Percentiles rank a stretch among this genome's conserved stretches.
Conservation (phyloP, 2,113 vertebrate genomes). For the Mirza zaza region DNA sequence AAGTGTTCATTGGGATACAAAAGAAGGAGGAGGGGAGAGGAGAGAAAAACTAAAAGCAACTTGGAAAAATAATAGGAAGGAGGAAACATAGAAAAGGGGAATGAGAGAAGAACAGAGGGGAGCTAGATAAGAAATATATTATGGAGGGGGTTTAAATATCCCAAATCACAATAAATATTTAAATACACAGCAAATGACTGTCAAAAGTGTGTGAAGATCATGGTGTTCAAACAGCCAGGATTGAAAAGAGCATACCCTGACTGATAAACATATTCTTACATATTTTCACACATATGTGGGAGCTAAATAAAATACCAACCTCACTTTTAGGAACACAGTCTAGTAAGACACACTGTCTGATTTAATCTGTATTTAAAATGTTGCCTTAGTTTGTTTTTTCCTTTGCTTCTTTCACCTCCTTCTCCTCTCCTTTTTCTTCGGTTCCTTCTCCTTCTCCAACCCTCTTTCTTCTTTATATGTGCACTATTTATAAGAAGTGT, state of each 20-base stretch:
- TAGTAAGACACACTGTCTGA: neutral
- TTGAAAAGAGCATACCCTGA: neutral
- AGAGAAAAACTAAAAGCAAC: neutral
- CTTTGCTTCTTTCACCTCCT: neutral
- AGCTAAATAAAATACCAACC: neutral
- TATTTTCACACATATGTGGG: neutral
- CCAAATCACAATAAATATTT: neutral
- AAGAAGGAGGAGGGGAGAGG: too few relatives aligned
- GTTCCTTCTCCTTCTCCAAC: accelerated
- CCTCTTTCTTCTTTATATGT: neutral
- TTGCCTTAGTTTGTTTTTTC: neutral
- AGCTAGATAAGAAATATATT: accelerated
- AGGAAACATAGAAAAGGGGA: neutral
- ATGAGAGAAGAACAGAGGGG: neutral
- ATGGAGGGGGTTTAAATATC: neutral
- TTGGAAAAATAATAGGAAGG: neutral
- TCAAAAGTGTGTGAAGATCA: neutral
- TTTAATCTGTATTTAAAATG: neutral
- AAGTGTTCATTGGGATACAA: neutral
- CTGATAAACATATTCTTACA: neutral
- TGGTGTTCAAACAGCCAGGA: neutral
- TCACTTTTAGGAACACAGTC: neutral
- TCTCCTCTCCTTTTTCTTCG: neutral
- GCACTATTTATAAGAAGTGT: neutral
- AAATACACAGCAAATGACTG: neutral